These are phyloP conservation scores for Burhinus oedicnemus DNA, from an alignment of 2,113 vertebrate species.

Conservation along the genomic window DNA sequence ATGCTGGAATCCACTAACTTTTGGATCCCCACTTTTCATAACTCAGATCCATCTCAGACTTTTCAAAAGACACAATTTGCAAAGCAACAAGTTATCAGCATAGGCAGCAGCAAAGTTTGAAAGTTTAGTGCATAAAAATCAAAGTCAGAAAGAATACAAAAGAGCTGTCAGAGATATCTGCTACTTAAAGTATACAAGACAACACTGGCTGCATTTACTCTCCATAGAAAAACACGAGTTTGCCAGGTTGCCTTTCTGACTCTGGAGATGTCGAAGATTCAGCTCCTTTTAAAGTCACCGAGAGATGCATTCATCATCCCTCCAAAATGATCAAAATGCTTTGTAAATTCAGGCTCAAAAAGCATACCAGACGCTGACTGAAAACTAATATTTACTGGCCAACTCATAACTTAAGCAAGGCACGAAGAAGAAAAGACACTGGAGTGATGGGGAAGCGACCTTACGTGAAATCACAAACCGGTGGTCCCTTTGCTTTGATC, in stretches of 20 bases:
- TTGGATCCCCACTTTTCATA: not conserved
- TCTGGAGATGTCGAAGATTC: not conserved
- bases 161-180: not conserved
- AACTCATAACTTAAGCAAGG: conserved; percentile 34
- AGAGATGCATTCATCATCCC: not conserved
- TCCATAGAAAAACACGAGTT: not conserved
- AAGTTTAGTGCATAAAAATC: conserved; percentile 9
- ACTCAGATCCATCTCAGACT: not conserved
- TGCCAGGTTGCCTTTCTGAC: conserved; percentile 17
- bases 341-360: conserved; percentile 34
- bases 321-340: not conserved
- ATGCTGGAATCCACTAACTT: not conserved
- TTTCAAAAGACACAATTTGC: not conserved
- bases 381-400: not conserved
- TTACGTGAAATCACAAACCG: not conserved
- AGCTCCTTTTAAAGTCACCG: not conserved
- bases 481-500: not conserved
- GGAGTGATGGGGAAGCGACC: not conserved
- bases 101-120: conserved; percentile 12
- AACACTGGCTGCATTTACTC: not conserved
- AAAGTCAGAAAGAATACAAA: conserved; percentile 3
- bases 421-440: not conserved
- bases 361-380: not conserved
- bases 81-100: not conserved
- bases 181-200: conserved; percentile 13